Conservation (phyloP, 2,888 invertebrate genomes). For the Drosophila buzzatii region DNA sequence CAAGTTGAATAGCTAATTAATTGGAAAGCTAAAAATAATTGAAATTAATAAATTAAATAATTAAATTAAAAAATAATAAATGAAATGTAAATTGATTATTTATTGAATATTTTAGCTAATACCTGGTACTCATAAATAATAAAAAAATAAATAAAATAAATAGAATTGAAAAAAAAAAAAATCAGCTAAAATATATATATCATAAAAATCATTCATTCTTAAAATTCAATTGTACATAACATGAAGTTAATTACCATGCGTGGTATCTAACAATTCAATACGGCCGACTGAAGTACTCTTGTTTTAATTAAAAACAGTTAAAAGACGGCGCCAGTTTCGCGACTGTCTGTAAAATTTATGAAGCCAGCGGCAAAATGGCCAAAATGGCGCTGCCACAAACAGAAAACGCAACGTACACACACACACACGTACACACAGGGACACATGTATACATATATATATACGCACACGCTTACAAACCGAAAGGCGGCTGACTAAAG, state of each 20-base stretch:
- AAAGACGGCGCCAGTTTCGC: conserved; percentile 59
- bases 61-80: too few relatives aligned
- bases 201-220: too few relatives aligned
- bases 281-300: not conserved
- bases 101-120: too few relatives aligned
- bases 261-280: conserved; percentile 3
- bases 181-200: not conserved
- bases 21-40: too few relatives aligned
- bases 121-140: too few relatives aligned
- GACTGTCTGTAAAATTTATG: conserved; percentile 65
- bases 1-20: not conserved
- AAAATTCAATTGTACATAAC: too few relatives aligned
- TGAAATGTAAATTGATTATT: too few relatives aligned
- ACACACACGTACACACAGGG: not conserved
- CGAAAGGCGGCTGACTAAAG: conserved; percentile 13
- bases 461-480: not conserved
- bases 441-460: not conserved
- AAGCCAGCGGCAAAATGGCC: conserved; percentile 48
- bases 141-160: too few relatives aligned
- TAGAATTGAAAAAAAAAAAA: too few relatives aligned
- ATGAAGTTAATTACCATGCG: not conserved
- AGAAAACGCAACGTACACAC: conserved; percentile 39
- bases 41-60: too few relatives aligned
- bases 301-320: conserved; percentile 76
- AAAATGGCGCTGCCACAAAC: conserved; percentile 60